Evolutionary conservation across 2,113 vertebrate species (phyloP).

Genomic region (Leptocoma aspasia): DNA sequence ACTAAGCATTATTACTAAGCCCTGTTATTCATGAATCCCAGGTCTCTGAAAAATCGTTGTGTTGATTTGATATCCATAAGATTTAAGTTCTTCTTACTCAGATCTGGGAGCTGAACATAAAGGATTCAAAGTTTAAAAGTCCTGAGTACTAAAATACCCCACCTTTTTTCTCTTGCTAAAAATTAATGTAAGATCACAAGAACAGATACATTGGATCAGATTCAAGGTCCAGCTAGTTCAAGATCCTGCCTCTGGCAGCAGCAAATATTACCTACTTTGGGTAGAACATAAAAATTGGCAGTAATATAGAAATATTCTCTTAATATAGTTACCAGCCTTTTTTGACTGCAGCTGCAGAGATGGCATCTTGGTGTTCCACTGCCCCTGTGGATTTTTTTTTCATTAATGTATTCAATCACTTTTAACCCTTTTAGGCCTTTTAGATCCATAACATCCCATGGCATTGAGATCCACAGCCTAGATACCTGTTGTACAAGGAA

Average conservation of each 20-base stretch:
- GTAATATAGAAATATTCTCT: background rate
- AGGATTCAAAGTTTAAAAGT: background rate
- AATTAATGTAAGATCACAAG: background rate
- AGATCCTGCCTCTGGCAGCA: background rate
- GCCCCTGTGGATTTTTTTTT: background rate
- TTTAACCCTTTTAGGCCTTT: background rate
- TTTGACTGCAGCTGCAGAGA: background rate
- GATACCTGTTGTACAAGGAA: background rate
- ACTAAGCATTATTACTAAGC: background rate
- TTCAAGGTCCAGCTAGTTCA: background rate
- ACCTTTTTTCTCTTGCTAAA: background rate
- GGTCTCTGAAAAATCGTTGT: background rate
- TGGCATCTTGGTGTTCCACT: background rate
- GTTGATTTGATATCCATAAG: background rate
- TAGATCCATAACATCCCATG: background rate
- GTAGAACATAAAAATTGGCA: constrained; percentile 8
- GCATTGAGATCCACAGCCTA: background rate
- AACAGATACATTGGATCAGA: background rate
- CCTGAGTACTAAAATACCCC: background rate
- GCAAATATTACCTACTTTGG: background rate
- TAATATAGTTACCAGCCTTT: background rate
- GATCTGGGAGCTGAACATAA: background rate
- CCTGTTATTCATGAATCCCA: background rate
- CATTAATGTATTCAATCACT: background rate
- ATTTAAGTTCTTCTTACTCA: background rate